Percentiles rank a stretch among this genome's conserved stretches.
Evolutionary conservation across 2,888 invertebrate genomes (phyloP).

Genomic region (Polydrusus pterygomalis): DNA sequence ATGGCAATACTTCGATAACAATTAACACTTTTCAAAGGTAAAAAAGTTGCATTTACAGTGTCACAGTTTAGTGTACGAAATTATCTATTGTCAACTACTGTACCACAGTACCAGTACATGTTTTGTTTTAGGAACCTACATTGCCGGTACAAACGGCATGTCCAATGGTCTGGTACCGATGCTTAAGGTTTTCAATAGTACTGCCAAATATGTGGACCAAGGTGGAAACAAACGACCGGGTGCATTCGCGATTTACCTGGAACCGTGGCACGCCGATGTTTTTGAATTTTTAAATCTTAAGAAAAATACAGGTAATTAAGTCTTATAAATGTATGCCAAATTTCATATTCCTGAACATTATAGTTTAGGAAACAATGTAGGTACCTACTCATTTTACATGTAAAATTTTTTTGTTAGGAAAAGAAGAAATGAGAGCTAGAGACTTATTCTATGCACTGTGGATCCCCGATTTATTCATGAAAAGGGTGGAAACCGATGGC

Average conservation of each 20-base stretch:
- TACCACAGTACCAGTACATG: too few relatives aligned
- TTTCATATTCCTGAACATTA: too few relatives aligned
- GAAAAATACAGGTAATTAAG: conserved; percentile 86
- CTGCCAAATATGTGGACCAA: conserved; percentile 97
- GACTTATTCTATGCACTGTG: conserved; percentile 98
- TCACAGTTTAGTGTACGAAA: neutral
- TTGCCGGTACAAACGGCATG: conserved; percentile 94
- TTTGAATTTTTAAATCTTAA: conserved; percentile 96
- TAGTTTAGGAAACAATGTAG: too few relatives aligned
- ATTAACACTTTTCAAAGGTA: too few relatives aligned
- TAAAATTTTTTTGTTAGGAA: conserved; percentile 72
- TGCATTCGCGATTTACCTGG: conserved; percentile 97
- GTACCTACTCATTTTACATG: neutral
- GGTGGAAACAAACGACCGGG: conserved; percentile 98
- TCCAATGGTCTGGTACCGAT: conserved; percentile 98
- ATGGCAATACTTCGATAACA: too few relatives aligned
- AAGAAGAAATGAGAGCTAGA: conserved; percentile 94
- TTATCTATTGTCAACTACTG: too few relatives aligned
- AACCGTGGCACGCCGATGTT: conserved; percentile 99
- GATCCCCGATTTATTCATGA: conserved; percentile 99
- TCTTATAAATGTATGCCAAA: too few relatives aligned
- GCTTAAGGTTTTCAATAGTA: conserved; percentile 96
- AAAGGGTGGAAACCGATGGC: conserved; percentile 88
- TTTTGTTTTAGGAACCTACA: conserved; percentile 81
- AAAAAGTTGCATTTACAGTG: too few relatives aligned